These are phyloP conservation scores for Willowsia nigromaculata DNA, from an alignment of 2,888 invertebrate species.

Conservation along the genomic window DNA sequence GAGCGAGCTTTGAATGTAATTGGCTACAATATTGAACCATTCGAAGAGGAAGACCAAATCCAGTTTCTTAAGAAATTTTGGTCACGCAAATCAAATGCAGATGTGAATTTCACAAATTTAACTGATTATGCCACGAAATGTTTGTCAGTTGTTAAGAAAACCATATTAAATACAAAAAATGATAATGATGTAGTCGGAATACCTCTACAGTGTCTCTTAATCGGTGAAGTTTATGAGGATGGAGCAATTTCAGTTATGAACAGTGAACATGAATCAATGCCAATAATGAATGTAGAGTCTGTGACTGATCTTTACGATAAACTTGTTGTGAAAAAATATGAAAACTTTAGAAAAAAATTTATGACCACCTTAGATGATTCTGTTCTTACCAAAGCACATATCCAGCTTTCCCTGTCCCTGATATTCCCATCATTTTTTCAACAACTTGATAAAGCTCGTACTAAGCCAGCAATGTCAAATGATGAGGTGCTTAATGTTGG, in stretches of 20 bases:
- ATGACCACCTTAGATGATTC: too few species aligned
- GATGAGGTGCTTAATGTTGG: too few species aligned
- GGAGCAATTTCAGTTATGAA: background rate
- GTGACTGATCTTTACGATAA: background rate
- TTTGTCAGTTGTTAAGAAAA: background rate
- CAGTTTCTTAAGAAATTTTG: background rate
- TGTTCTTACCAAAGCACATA: too few species aligned
- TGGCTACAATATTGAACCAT: background rate
- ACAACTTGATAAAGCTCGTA: too few species aligned
- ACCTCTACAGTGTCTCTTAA: background rate
- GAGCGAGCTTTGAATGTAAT: background rate
- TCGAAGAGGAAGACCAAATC: background rate
- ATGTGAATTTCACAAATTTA: background rate
- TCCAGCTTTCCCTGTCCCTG: too few species aligned
- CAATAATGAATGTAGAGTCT: background rate
- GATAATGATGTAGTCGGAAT: background rate
- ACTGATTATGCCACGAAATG: background rate
- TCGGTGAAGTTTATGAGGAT: background rate
- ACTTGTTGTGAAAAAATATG: background rate
- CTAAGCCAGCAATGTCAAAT: too few species aligned
- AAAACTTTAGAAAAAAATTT: background rate
- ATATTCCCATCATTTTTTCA: too few species aligned
- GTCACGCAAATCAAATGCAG: background rate
- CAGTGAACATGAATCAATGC: background rate
- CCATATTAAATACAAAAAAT: background rate